Percentiles rank a stretch among this genome's conserved stretches.
phyloP scores from a whole-genome alignment of 2,797 vertebrate genomes.

The Alcedo quadribrachys region DNA sequence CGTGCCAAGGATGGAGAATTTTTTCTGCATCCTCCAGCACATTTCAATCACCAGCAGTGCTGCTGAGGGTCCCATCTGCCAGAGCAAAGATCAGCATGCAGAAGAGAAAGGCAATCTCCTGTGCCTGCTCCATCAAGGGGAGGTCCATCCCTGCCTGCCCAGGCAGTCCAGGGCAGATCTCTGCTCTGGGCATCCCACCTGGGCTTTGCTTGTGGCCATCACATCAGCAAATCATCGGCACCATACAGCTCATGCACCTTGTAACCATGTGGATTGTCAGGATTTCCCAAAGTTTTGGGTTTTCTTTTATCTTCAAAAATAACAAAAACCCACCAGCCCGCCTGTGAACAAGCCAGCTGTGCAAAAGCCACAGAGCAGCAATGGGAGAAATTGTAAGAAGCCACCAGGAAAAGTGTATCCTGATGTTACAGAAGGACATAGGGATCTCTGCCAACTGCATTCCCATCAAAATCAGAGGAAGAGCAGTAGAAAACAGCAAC shows the following conservation, averaged over 20 bases:
- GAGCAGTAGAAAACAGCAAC: background rate
- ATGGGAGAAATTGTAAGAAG: background rate
- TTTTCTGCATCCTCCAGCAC: background rate
- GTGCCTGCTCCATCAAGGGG: background rate
- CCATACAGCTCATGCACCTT: rapidly evolving
- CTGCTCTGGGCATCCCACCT: background rate
- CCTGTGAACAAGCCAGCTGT: background rate
- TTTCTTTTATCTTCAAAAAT: background rate
- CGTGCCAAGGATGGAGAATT: rapidly evolving
- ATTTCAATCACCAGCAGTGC: background rate
- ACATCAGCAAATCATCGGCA: background rate
- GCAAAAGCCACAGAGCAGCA: background rate
- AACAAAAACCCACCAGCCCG: background rate
- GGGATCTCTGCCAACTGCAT: background rate
- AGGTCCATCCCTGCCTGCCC: background rate
- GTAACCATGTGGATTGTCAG: background rate
- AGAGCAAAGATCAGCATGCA: background rate
- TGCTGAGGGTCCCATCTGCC: background rate
- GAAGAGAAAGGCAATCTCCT: background rate
- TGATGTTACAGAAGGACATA: background rate
- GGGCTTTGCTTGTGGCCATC: background rate
- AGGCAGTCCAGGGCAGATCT: background rate
- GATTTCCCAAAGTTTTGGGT: background rate
- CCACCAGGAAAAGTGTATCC: background rate
- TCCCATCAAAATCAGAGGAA: background rate